A percentile compares a stretch with the other conserved stretches of the same genome.
phyloP scores from a whole-genome alignment of 2,888 invertebrate species.

The Tenthredo amoena region DNA sequence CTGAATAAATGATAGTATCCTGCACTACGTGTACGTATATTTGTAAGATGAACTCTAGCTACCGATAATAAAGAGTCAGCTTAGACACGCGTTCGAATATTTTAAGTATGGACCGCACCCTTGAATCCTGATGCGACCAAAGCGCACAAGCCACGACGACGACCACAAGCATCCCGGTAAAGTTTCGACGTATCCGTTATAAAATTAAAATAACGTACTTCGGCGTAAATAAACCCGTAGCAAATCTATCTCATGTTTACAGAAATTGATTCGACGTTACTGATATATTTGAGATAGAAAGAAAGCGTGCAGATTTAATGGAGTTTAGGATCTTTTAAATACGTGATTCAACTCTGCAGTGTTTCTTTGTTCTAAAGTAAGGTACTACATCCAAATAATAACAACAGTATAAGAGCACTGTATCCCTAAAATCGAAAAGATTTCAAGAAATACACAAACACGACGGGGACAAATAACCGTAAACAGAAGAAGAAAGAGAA shows the following conservation, averaged over 20 bases:
- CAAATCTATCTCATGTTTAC: not conserved
- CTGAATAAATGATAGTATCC: conserved; percentile 4
- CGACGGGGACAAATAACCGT: not conserved
- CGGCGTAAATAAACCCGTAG: not conserved
- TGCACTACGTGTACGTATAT: not conserved
- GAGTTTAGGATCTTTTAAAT: not conserved
- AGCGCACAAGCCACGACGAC: conserved; percentile 43
- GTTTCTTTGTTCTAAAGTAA: conserved; percentile 9
- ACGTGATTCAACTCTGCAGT: not conserved
- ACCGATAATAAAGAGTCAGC: not conserved
- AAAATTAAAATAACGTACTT: not conserved
- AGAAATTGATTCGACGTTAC: not conserved
- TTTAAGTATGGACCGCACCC: conserved; percentile 48
- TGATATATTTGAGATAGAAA: not conserved
- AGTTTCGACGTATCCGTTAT: not conserved
- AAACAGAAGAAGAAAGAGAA: not conserved
- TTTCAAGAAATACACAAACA: not conserved
- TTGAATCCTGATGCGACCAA: conserved; percentile 47
- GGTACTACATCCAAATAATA: not conserved
- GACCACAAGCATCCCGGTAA: conserved; percentile 17
- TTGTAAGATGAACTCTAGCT: not conserved
- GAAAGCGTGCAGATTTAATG: not conserved
- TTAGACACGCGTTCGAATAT: conserved; percentile 29
- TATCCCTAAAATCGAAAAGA: not conserved
- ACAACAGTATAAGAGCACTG: not conserved